A percentile compares a stretch with the other conserved stretches of the same genome.
Evolutionary conservation across 2,113 vertebrate genomes (phyloP).

Genomic region (Ailurus styani): DNA sequence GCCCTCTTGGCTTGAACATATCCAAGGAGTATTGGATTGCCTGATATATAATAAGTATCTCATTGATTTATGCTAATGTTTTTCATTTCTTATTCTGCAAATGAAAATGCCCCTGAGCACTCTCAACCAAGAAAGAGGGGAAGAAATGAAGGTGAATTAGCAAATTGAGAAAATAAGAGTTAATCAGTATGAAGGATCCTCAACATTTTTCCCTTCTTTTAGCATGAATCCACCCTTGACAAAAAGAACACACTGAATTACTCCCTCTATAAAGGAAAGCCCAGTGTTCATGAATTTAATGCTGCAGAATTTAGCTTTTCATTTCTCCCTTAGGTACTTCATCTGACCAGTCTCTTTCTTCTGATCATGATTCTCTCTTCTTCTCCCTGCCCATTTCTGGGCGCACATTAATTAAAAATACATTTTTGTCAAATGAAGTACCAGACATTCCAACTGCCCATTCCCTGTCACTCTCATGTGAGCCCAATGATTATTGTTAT

Average conservation of each 20-base stretch:
- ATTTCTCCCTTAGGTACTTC: neutral
- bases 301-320: neutral
- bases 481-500: neutral
- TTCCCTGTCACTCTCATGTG: accelerated
- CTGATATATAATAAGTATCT: neutral
- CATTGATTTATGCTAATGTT: neutral
- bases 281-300: neutral
- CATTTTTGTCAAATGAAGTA: neutral
- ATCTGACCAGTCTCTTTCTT: neutral
- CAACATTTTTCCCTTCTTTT: neutral
- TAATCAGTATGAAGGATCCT: neutral
- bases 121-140: neutral
- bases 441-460: accelerated
- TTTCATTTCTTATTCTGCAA: neutral
- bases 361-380: neutral
- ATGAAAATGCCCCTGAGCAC: neutral
- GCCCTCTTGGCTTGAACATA: neutral
- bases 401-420: neutral
- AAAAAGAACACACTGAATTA: neutral
- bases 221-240: accelerated
- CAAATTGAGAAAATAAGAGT: neutral
- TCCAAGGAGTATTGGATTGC: neutral
- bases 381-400: neutral
- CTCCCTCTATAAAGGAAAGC: neutral
- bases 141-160: neutral